Evolutionary conservation across 2,113 vertebrate species (phyloP), one percentile per base, ranked within the genome.

Genomic region (Phocoena phocoena): DNA sequence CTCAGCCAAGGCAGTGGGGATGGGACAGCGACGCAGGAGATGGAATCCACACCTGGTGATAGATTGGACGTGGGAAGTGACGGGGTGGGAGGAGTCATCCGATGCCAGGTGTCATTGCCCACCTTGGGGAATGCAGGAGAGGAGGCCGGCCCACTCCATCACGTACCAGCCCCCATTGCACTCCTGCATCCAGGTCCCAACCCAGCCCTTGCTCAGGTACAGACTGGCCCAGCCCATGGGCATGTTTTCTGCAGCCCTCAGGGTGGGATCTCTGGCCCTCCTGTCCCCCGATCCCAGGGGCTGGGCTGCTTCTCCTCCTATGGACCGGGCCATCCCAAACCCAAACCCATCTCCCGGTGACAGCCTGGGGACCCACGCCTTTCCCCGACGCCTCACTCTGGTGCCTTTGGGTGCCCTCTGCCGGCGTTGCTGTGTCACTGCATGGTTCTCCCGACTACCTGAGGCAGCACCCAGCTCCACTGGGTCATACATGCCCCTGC

Each of bases 381-480:
- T 33, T 47, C 83, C 74, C 33, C 0, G 0, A 2, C 3, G 36
- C 58, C 63, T 73, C 33, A 11, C 92, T 31, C n/a, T 4, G 23
- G 47, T 6, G 70, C 87, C n/a, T 96, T 91, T 80, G 62, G 62
- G 90, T 20, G 12, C 97, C 97, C 92, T 84, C 98, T 97, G 33
- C 74, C 25, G 97, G 80, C 65, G 0, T 0, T 23, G 5, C 3
- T 0, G 0, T 15, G 62, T 14, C 15, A 17, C 88, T 73, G 79
- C 92, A 36, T 7, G 68, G 31, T 50, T 73, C 41, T 71, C 38
- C 26, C 8, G 3, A 5, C 44, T 26, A 15, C 63, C 68, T 25
- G 26, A 41, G n/a, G 33, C 86, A 36, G 28, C 25, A 1, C 38
- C 9, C 0, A 0, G 5, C 28, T 9, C 5, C 28, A 1, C n/a